A percentile compares a stretch with the other conserved stretches of the same genome.
Evolutionary conservation across 2,888 invertebrate species (phyloP).

Genomic region (Diarsia mendica): DNA sequence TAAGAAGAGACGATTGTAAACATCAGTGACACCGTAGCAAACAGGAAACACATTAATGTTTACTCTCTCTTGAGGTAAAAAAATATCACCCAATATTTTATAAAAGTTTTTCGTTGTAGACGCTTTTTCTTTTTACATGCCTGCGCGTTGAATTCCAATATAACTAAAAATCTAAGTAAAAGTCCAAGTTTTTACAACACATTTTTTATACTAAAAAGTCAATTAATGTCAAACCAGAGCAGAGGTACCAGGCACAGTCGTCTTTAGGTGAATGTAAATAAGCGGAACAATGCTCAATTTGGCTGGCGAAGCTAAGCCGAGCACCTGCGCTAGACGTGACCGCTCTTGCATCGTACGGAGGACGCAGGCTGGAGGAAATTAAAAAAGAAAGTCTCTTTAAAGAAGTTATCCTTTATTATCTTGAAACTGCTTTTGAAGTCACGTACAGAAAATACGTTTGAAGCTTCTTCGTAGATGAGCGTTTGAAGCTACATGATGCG

Average conservation of each 20-base stretch:
- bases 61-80: conserved; percentile 19
- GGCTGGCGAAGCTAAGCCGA: conserved; percentile 73
- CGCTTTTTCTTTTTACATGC: neutral
- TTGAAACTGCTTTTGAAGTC: conserved; percentile 68
- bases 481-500: neutral
- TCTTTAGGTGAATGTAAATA: conserved; percentile 66
- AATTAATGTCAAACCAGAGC: conserved; percentile 52
- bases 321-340: conserved; percentile 79
- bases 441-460: conserved; percentile 68
- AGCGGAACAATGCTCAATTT: conserved; percentile 76
- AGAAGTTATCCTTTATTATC: conserved; percentile 71
- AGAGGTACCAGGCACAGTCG: conserved; percentile 61
- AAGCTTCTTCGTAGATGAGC: conserved; percentile 24
- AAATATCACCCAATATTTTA: conserved; percentile 21
- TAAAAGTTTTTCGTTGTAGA: conserved; percentile 15
- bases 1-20: conserved; percentile 21
- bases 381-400: conserved; percentile 71
- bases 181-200: neutral
- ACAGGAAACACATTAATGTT: conserved; percentile 39
- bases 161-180: conserved; percentile 14
- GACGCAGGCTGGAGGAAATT: conserved; percentile 71
- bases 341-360: conserved; percentile 66
- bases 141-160: conserved; percentile 16
- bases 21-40: conserved; percentile 13
- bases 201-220: conserved; percentile 35